Conservation (phyloP, 2,113 vertebrate genomes). For the Brienomyrus brachyistius region DNA sequence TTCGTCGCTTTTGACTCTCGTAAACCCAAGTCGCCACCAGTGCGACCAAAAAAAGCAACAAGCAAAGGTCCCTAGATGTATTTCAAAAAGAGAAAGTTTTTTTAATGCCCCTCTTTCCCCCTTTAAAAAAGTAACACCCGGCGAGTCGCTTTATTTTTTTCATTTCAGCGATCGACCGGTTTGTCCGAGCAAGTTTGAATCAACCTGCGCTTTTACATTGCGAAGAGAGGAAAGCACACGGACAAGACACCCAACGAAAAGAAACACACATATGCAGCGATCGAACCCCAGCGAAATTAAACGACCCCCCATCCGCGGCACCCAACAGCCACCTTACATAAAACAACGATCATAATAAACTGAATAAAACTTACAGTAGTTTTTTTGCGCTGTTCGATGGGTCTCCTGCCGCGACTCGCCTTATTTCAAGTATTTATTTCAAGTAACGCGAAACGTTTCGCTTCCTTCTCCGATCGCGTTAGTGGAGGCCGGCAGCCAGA, state of each 20-base stretch:
- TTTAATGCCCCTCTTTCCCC: neutral
- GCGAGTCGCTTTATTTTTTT: neutral
- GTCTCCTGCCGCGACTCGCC: conserved; percentile 23
- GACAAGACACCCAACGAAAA: neutral
- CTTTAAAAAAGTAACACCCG: neutral
- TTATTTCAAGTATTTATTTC: conserved; percentile 8
- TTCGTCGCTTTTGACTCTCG: conserved; percentile 3
- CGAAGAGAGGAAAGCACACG: neutral
- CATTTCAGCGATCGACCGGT: neutral
- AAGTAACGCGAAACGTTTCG: conserved; percentile 9
- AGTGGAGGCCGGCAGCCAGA: conserved; percentile 23
- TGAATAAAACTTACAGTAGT: conserved; percentile 44
- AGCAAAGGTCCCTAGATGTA: neutral
- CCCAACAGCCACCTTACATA: neutral
- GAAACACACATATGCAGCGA: neutral
- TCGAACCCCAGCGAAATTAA: conserved; percentile 17
- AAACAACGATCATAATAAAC: conserved; percentile 7
- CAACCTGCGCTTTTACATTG: conserved; percentile 13
- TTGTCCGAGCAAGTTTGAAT: conserved; percentile 20
- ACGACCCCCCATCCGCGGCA: conserved; percentile 13
- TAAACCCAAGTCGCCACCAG: conserved; percentile 17
- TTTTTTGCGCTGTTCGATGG: conserved; percentile 16
- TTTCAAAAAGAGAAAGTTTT: conserved; percentile 5
- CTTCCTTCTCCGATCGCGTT: conserved; percentile 36
- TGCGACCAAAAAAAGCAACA: conserved; percentile 16